Evolutionary conservation across 2,888 invertebrate species (phyloP).

Genomic region (Trichopria drosophilae): DNA sequence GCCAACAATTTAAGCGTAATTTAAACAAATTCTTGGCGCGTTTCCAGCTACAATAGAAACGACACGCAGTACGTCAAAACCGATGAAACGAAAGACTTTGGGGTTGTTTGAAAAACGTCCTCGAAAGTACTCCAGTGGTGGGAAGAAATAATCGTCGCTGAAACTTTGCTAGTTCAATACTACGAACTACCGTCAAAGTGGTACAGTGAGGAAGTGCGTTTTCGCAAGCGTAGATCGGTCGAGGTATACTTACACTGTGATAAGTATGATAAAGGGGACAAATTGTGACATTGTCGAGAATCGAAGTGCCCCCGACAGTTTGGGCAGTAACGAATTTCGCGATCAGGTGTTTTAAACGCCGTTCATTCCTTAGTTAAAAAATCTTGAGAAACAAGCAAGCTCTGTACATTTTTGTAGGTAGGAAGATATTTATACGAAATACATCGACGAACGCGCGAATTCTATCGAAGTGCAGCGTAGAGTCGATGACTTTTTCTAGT

Average conservation of each 20-base stretch:
- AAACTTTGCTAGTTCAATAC: no score
- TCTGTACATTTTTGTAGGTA: constrained; percentile 35
- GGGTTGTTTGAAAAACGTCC: no score
- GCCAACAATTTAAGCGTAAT: no score
- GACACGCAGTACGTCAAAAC: no score
- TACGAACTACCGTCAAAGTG: no score
- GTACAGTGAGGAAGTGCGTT: no score
- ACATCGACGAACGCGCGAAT: constrained; percentile 8
- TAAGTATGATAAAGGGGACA: constrained; percentile 49
- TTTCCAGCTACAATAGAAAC: no score
- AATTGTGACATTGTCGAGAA: constrained; percentile 4
- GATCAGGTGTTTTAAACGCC: constrained; percentile 12
- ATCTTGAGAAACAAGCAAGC: constrained; percentile 28
- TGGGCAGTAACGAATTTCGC: constrained; percentile 1
- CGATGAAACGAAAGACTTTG: no score
- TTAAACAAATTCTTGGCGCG: no score
- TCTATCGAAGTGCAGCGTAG: no score
- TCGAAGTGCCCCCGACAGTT: constrained; percentile 5
- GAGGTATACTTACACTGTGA: constrained; percentile 53
- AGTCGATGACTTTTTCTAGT: constrained; percentile 36
- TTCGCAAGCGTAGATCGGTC: constrained; percentile 40
- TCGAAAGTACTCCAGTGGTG: no score
- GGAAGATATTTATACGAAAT: constrained; percentile 34
- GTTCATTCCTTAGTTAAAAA: constrained; percentile 39
- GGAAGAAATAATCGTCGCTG: no score